Evolutionary conservation across 2,888 invertebrate genomes (phyloP).

Genomic region (Lasioglossum zephyrum): DNA sequence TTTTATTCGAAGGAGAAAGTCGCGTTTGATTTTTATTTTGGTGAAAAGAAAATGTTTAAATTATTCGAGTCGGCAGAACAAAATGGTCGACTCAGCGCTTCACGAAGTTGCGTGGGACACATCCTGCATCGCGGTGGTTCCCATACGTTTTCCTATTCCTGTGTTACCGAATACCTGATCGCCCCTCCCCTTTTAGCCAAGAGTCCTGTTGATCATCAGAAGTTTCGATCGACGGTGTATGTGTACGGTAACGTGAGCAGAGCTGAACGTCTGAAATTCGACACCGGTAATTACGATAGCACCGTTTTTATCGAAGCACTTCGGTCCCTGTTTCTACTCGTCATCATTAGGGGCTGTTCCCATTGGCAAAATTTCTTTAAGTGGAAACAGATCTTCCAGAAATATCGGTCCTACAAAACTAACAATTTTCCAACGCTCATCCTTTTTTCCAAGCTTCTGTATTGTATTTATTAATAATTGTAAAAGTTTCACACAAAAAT

Average conservation of each 20-base stretch:
- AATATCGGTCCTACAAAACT: not conserved
- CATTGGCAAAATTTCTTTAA: not conserved
- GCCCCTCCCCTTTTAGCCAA: not conserved
- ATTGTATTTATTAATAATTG: not conserved
- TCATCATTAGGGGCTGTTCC: not conserved
- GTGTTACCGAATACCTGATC: not conserved
- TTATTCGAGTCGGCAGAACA: not conserved
- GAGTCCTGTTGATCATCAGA: conserved; percentile 6
- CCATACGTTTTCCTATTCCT: not conserved
- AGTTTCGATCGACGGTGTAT: conserved; percentile 24
- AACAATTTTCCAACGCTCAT: not conserved
- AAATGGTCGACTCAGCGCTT: not conserved
- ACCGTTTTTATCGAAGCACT: conserved; percentile 44
- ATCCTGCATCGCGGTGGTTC: not conserved
- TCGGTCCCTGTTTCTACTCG: not conserved
- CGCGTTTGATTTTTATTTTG: not conserved
- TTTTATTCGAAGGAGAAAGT: too few species aligned
- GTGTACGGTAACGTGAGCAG: conserved; percentile 26
- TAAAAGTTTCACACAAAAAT: too few species aligned
- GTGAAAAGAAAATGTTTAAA: too few species aligned
- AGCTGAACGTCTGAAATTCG: conserved; percentile 49
- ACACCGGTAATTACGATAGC: conserved; percentile 58
- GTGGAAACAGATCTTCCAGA: not conserved
- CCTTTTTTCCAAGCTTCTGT: not conserved
- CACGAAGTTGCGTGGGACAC: not conserved